These are phyloP conservation scores for Pandemis corylana DNA, from an alignment of 2,888 invertebrate species.

Conservation along the genomic window DNA sequence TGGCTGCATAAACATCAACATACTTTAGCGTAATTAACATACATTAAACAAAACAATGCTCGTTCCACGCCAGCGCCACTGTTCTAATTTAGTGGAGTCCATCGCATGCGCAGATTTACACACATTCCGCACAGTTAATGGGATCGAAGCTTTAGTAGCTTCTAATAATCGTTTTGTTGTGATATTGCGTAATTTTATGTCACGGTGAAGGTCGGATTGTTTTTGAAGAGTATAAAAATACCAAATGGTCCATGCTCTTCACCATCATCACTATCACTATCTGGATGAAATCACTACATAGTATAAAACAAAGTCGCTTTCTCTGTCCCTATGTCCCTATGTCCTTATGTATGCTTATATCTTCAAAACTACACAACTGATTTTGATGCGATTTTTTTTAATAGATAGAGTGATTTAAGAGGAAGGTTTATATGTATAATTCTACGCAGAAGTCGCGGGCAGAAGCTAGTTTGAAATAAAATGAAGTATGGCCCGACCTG, in stretches of 20 bases:
- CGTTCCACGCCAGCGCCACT: constrained; percentile 14
- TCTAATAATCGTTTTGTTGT: background rate
- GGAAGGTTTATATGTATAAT: no score
- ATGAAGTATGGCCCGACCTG: no score
- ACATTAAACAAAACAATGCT: constrained; percentile 10
- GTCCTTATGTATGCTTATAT: no score
- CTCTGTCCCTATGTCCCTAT: no score
- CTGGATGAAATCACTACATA: no score
- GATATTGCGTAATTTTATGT: background rate
- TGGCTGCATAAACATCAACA: constrained; percentile 9
- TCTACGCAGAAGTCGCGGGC: no score
- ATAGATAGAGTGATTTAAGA: no score
- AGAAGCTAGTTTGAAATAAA: no score
- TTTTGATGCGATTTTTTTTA: no score
- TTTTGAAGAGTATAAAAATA: background rate
- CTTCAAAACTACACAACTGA: no score
- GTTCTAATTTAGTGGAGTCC: background rate
- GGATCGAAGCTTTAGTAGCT: constrained; percentile 4
- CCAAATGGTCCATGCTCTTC: background rate
- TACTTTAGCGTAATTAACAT: constrained; percentile 14
- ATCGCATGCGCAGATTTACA: constrained; percentile 6
- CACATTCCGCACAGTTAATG: constrained; percentile 3
- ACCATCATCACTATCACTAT: background rate
- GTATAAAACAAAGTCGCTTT: no score
- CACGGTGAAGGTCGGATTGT: background rate